Evolutionary conservation across 2,888 invertebrate species (phyloP).

Genomic region (Eupithecia inturbata): DNA sequence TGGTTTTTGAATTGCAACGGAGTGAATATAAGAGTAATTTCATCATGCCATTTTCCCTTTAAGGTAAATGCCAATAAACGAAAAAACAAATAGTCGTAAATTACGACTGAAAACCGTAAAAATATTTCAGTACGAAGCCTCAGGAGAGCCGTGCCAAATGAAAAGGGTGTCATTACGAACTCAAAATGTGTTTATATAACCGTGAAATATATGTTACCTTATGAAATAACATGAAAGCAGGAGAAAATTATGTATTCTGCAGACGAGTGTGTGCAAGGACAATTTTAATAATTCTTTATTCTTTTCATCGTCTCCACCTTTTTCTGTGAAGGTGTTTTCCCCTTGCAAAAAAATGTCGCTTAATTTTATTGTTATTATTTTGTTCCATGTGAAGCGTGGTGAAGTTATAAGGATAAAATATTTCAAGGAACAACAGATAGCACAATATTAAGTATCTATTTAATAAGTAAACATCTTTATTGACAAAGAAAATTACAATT

Average conservation of each 20-base stretch:
- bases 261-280: constrained; percentile 25
- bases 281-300: constrained; percentile 32
- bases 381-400: neutral
- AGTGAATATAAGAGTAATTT: neutral
- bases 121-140: constrained; percentile 31
- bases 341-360: neutral
- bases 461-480: no score
- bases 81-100: constrained; percentile 31
- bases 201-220: constrained; percentile 45
- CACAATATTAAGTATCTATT: no score
- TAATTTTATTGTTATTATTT: constrained; percentile 5
- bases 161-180: constrained; percentile 52
- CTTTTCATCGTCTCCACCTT: constrained; percentile 3
- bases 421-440: neutral
- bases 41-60: constrained; percentile 13
- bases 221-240: constrained; percentile 35
- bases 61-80: constrained; percentile 25
- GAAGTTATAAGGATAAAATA: neutral
- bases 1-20: neutral
- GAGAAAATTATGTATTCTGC: constrained; percentile 35
- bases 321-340: neutral
- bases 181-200: constrained; percentile 55
- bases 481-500: no score
- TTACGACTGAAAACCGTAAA: constrained; percentile 31
- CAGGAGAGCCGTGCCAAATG: constrained; percentile 36